Conservation (phyloP, 2,888 invertebrate species). For the Acronicta aceris region DNA sequence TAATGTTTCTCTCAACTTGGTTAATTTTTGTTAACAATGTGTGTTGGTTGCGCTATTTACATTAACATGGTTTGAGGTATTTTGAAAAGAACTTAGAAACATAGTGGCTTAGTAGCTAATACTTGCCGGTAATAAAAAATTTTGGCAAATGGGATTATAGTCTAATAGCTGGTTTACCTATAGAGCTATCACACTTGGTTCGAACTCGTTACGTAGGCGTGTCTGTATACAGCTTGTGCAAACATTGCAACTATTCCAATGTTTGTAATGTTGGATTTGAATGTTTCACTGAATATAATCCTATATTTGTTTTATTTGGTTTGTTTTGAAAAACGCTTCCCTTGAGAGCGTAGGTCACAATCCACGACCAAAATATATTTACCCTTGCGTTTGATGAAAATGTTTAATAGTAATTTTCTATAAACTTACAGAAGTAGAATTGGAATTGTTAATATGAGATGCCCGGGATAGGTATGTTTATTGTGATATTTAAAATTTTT, state of each 20-base stretch:
- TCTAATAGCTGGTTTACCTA: conserved; percentile 69
- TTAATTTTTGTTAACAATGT: conserved; percentile 75
- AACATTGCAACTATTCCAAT: conserved; percentile 75
- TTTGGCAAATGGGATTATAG: conserved; percentile 85
- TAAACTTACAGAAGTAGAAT: too few species aligned
- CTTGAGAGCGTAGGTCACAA: conserved; percentile 36
- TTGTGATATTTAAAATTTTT: too few species aligned
- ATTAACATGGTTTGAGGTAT: conserved; percentile 85
- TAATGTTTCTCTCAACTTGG: conserved; percentile 59
- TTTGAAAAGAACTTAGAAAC: conserved; percentile 76
- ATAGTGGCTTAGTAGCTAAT: conserved; percentile 78
- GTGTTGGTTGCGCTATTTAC: conserved; percentile 81
- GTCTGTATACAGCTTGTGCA: conserved; percentile 73
- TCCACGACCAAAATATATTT: background rate
- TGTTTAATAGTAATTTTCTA: too few species aligned
- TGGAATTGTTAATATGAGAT: too few species aligned
- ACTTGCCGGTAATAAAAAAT: conserved; percentile 72
- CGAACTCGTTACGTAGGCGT: conserved; percentile 64
- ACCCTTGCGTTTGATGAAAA: background rate
- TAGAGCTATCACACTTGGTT: conserved; percentile 63
- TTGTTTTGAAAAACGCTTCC: conserved; percentile 74
- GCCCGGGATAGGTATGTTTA: too few species aligned
- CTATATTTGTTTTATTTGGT: conserved; percentile 88
- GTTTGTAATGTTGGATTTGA: conserved; percentile 84
- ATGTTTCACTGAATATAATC: conserved; percentile 89